These are phyloP conservation scores for Neosalanx taihuensis DNA, from an alignment of 2,797 vertebrate species.

Conservation along the genomic window DNA sequence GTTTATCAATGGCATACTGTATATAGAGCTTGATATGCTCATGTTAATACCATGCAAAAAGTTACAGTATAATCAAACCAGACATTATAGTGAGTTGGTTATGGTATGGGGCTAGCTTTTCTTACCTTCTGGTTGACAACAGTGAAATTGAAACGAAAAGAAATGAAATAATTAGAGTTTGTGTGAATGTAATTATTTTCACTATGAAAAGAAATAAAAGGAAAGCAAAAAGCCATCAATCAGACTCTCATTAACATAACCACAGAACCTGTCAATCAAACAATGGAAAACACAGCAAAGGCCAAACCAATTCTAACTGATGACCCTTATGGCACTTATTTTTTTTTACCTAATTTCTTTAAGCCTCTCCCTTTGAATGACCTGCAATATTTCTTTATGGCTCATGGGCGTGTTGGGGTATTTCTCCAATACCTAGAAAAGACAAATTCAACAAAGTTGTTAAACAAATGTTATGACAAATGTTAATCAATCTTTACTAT, in stretches of 20 bases:
- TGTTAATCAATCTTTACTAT: neutral
- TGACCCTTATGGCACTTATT: neutral
- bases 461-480: neutral
- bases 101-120: conserved; percentile 51
- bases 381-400: conserved; percentile 98
- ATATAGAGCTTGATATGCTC: conserved; percentile 24
- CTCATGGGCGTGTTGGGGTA: conserved; percentile 98
- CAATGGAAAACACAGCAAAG: neutral
- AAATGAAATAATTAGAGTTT: conserved; percentile 65
- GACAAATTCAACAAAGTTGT: conserved; percentile 31
- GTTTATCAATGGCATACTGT: conserved; percentile 30
- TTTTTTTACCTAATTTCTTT: conserved; percentile 93
- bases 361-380: conserved; percentile 95
- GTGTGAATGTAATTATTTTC: conserved; percentile 50
- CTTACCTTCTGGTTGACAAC: conserved; percentile 84
- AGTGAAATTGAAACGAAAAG: conserved; percentile 75
- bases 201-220: conserved; percentile 43
- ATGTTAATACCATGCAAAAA: conserved; percentile 74
- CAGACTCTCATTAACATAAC: conserved; percentile 19
- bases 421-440: conserved; percentile 92
- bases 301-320: neutral
- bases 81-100: conserved; percentile 62
- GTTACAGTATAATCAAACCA: conserved; percentile 43
- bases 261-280: neutral
- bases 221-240: conserved; percentile 33